Evolutionary conservation across 2,888 invertebrate species (phyloP), one percentile per base, ranked within the genome.

Genomic region (Parapristionchus giblindavisi): DNA sequence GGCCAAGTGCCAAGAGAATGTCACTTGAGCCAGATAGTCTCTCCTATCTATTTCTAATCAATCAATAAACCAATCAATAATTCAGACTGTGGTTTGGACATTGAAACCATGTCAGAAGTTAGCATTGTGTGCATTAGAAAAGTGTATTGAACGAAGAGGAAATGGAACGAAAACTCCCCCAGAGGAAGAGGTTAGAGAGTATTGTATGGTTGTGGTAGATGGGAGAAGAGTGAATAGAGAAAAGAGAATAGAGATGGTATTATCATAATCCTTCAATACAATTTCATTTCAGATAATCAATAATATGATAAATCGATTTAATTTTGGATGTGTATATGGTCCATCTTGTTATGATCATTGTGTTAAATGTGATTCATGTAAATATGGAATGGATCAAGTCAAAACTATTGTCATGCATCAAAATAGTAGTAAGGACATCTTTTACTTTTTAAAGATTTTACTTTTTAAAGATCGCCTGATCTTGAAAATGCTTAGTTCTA

Each of bases 321-420:
- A 56, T 21, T 71, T 71, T n/a, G 70, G 70, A 11, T 71, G 70
- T 27, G 34, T 71, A 29, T 71, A 71, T 32, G 70, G 70, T 29
- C 70, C 70, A 4, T 71, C 70, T 36, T 71, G 70, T 32, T 71
- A 71, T 27, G 70, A 71, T 34, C 38, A 38, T 32, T 71, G 70
- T 40, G 40, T 71, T 36, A 40, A 29, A 27, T 71, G 70, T 29
- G 70, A 71, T 3, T 27, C 70, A 27, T 71, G 70, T 40, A 48
- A 56, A 29, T 71, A 71, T 40, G 70, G 70, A 29, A 71, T 71
- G 70, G 40, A 56, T 11, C 70, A 71, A 56, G 56, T 71, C 70
- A 43, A 48, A 29, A 71, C 54, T 21, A 71, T 71, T 21, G 56
- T 71, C 40, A 34, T 71, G 27, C 17, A 71, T 5, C 36, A 71